Evolutionary conservation across 2,113 vertebrate genomes (phyloP), one percentile per base, ranked within the genome.

Genomic region (Psittacus erithacus): DNA sequence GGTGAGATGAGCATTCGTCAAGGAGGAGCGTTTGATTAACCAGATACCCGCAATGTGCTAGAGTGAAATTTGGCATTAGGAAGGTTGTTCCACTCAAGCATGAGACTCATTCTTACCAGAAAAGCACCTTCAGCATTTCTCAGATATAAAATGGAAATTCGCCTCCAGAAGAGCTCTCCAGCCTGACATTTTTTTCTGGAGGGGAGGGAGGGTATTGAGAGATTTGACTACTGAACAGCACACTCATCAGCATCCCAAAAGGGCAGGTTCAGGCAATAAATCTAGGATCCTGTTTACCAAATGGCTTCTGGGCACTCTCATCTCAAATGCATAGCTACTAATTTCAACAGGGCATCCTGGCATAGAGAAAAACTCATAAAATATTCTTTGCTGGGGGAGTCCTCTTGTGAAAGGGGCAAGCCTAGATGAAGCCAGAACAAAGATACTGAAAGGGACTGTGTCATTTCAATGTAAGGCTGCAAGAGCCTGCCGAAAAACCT

Each of bases 201-300:
- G 91, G 95, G 88, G 24, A 95, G 69, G 88, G 92, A 93, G 83
- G 60, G 65, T 87, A 67, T 73, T 85, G 88, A 95, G 29, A 39
- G 7, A 88, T 95, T 94, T 92, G 92, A 73, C 77, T 97, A 35
- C 77, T 33, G 86, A 94, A 69, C 65, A 79, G 60, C 11, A 5
- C 69, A 95, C 73, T 93, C 92, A 84, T 90, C 88, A 96, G 86
- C 86, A 77, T 50, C 77, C 83, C 16, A 1, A 92, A 88, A 95
- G 86, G 88, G 88, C 96, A 96, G 90, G 92, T 96, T 92, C 76
- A 59, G 95, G 81, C 90, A 96, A 90, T 92, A 88, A 94, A 96
- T 88, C 73, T 10, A 68, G 55, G 55, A 93, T 82, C 62, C 73
- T 14, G 0, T 83, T 93, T 93, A 91, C 65, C 70, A 93, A 84